Percentiles rank a stretch among this genome's conserved stretches.
Conservation (phyloP, 2,797 vertebrate species). For the Vultur gryphus region DNA sequence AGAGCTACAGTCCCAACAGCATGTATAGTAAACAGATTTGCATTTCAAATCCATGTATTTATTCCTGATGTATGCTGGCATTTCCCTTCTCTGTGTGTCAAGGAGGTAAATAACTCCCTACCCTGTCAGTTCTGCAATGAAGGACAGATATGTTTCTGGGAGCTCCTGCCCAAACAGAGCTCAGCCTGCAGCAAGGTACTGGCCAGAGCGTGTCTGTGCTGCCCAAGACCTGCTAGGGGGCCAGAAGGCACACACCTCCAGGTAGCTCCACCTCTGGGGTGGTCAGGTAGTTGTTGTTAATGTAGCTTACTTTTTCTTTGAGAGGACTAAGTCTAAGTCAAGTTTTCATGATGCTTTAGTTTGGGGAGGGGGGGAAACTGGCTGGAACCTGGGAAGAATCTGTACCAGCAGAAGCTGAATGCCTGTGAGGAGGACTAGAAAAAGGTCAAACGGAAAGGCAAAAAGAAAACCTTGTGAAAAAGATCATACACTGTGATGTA, state of each 20-base stretch:
- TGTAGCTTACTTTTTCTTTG: neutral
- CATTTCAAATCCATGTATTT: neutral
- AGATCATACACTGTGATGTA: neutral
- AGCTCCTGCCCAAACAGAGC: neutral
- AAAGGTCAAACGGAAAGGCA: neutral
- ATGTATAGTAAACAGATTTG: neutral
- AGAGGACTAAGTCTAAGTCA: neutral
- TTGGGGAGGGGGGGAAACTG: rapidly evolving
- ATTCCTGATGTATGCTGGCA: neutral
- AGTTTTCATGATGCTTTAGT: neutral
- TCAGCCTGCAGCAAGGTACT: neutral
- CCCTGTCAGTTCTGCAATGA: neutral
- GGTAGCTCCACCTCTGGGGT: neutral
- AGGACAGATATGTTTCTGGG: rapidly evolving
- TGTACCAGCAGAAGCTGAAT: neutral
- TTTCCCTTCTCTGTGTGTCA: neutral
- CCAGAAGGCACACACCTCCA: neutral
- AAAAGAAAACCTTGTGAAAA: neutral
- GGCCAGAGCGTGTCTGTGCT: neutral
- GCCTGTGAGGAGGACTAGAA: neutral
- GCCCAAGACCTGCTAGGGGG: neutral
- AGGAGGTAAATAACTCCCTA: neutral
- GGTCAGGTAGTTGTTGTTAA: neutral
- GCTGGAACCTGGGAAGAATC: neutral
- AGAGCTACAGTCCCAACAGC: neutral